A percentile compares a stretch with the other conserved stretches of the same genome.
These are phyloP conservation scores for Ammodytes dubius DNA, from an alignment of 2,113 vertebrate species.

Conservation along the genomic window DNA sequence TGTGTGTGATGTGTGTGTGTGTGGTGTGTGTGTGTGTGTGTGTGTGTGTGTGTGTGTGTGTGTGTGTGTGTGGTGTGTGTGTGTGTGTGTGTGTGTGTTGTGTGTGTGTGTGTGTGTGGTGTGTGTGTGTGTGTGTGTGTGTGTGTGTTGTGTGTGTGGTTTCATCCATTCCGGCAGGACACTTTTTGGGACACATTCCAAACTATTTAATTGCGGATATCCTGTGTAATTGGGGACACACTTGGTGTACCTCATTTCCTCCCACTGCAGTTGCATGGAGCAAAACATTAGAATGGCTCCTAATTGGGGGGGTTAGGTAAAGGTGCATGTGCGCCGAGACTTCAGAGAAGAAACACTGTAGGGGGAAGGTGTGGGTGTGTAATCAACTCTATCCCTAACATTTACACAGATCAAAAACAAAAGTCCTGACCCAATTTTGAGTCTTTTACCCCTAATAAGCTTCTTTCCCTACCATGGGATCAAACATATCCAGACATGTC, in stretches of 20 bases:
- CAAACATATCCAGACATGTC: slow-evolving; percentile 25
- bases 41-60: no score
- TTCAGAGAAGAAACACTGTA: slow-evolving; percentile 15
- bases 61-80: no score
- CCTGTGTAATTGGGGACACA: slow-evolving; percentile 31
- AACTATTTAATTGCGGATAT: slow-evolving; percentile 30
- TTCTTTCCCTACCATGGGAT: slow-evolving; percentile 40
- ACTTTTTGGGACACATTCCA: slow-evolving; percentile 1
- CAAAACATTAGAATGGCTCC: slow-evolving; percentile 12
- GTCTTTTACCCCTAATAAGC: slow-evolving; percentile 52
- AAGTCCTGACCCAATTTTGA: slow-evolving; percentile 58
- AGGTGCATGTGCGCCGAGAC: background rate
- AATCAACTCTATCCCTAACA: slow-evolving; percentile 37
- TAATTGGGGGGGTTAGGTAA: slow-evolving; percentile 43
- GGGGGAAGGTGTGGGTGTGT: slow-evolving; percentile 10
- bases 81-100: no score
- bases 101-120: no score
- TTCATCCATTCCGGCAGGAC: background rate
- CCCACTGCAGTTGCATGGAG: background rate
- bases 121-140: background rate
- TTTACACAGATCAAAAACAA: slow-evolving; percentile 67
- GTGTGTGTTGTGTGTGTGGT: background rate
- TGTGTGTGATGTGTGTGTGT: no score
- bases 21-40: no score
- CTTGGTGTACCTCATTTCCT: slow-evolving; percentile 22